Conservation (phyloP, 2,888 invertebrate genomes). For the Melanophora roralis region DNA sequence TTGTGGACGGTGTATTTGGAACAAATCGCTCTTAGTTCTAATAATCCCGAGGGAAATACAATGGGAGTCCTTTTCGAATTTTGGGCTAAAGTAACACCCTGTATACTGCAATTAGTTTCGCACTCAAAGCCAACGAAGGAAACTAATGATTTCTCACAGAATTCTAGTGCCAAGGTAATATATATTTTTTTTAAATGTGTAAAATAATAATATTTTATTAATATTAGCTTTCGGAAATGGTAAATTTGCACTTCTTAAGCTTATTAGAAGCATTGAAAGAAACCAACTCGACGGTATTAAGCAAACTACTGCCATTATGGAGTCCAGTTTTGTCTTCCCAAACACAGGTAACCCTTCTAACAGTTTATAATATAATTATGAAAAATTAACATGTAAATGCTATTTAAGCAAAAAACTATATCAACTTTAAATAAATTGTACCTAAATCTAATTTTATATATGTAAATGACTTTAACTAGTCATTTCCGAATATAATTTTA, state of each 20-base stretch:
- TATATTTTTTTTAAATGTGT: background rate
- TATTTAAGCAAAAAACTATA: no score
- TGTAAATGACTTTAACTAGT: no score
- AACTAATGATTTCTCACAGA: constrained; percentile 64
- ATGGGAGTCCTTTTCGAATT: constrained; percentile 95
- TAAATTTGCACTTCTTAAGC: constrained; percentile 96
- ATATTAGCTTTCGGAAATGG: constrained; percentile 94
- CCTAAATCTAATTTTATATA: no score
- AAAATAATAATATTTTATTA: background rate
- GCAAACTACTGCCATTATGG: constrained; percentile 96
- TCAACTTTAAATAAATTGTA: no score
- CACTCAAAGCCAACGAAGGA: constrained; percentile 91
- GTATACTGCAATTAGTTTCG: constrained; percentile 93
- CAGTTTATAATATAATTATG: no score
- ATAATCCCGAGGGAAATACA: constrained; percentile 85
- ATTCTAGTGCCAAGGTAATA: constrained; percentile 67
- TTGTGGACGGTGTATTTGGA: constrained; percentile 99
- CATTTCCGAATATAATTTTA: no score
- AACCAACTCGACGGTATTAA: constrained; percentile 94
- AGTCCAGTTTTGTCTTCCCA: constrained; percentile 96
- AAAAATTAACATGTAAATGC: no score
- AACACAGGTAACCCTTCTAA: constrained; percentile 80
- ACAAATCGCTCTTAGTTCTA: constrained; percentile 85
- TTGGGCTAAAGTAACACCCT: constrained; percentile 99
- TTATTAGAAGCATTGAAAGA: constrained; percentile 96